These are phyloP conservation scores for Bursaphelenchus okinawaensis DNA, from an alignment of 2,888 invertebrate genomes.

Conservation along the genomic window DNA sequence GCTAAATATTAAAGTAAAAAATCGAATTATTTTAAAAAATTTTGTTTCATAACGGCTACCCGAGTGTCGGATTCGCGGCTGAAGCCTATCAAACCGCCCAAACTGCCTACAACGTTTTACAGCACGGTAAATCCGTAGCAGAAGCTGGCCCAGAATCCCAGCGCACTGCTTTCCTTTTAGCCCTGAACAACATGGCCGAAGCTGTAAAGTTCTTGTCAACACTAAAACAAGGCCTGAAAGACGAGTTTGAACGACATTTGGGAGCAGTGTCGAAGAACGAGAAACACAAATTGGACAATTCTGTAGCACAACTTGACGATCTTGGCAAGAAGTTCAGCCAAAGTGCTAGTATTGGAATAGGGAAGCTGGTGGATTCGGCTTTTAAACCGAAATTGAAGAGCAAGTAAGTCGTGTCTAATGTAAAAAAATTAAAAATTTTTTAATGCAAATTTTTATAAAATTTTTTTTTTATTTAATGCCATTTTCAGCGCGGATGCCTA, in stretches of 20 bases:
- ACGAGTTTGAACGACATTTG: constrained; percentile 37
- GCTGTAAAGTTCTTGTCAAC: constrained; percentile 85
- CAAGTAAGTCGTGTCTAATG: constrained; percentile 40
- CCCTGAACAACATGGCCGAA: constrained; percentile 82
- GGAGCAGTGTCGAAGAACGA: constrained; percentile 55
- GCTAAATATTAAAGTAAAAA: too few species aligned
- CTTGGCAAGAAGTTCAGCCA: constrained; percentile 34
- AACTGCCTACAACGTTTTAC: constrained; percentile 48
- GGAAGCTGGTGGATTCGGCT: constrained; percentile 72
- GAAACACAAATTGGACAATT: constrained; percentile 67
- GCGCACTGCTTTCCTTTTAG: constrained; percentile 65
- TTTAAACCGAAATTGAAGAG: constrained; percentile 67
- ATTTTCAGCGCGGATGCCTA: constrained; percentile 80
- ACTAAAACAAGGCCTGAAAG: constrained; percentile 64
- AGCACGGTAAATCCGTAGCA: constrained; percentile 42
- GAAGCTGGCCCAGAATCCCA: constrained; percentile 43
- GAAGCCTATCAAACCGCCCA: constrained; percentile 51
- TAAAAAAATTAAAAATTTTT: not conserved
- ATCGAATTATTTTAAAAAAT: not conserved
- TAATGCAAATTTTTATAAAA: not conserved
- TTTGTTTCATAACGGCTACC: constrained; percentile 42
- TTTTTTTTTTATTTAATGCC: not conserved
- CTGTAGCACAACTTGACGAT: constrained; percentile 52
- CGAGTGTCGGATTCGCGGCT: constrained; percentile 48
- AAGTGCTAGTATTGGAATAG: constrained; percentile 37